A percentile compares a stretch with the other conserved stretches of the same genome.
Evolutionary conservation across 2,113 vertebrate species (phyloP).

Genomic region (Halichoeres trimaculatus): DNA sequence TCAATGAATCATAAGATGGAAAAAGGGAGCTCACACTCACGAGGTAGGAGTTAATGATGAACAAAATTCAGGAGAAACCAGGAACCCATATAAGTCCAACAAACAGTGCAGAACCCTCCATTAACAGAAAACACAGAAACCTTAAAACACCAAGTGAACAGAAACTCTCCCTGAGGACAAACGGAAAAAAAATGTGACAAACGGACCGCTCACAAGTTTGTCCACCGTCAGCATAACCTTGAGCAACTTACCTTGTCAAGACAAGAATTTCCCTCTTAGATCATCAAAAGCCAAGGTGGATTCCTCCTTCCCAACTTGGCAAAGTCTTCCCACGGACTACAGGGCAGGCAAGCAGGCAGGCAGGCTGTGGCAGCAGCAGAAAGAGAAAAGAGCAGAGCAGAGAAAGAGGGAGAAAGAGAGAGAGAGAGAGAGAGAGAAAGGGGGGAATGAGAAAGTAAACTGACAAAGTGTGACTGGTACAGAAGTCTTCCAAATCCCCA

Average conservation of each 20-base stretch:
- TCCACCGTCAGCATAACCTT: constrained; percentile 4
- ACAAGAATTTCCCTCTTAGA: constrained; percentile 22
- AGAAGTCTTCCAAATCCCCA: constrained; percentile 80
- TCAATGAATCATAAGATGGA: constrained; percentile 78
- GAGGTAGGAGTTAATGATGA: constrained; percentile 79
- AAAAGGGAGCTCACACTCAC: constrained; percentile 62
- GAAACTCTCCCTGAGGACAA: constrained; percentile 5
- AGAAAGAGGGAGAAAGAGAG: constrained; percentile 2
- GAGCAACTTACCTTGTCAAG: constrained; percentile 57
- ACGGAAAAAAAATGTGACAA: neutral
- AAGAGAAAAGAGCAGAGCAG: constrained; percentile 21
- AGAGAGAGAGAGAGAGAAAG: constrained; percentile 32
- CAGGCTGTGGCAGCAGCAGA: constrained; percentile 33
- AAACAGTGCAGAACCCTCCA: constrained; percentile 28
- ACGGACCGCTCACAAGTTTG: constrained; percentile 27
- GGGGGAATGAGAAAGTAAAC: constrained; percentile 64
- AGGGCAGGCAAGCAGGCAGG: neutral
- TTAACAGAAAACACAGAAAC: neutral
- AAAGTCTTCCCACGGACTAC: constrained; percentile 22
- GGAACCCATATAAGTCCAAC: constrained; percentile 34
- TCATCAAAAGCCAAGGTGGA: constrained; percentile 26
- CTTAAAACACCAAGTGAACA: constrained; percentile 16
- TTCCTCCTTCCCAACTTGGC: constrained; percentile 17
- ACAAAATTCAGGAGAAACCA: constrained; percentile 38
- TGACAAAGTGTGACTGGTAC: constrained; percentile 84